phyloP scores from a whole-genome alignment of 2,888 invertebrate genomes.

The Bellardia bayeri region DNA sequence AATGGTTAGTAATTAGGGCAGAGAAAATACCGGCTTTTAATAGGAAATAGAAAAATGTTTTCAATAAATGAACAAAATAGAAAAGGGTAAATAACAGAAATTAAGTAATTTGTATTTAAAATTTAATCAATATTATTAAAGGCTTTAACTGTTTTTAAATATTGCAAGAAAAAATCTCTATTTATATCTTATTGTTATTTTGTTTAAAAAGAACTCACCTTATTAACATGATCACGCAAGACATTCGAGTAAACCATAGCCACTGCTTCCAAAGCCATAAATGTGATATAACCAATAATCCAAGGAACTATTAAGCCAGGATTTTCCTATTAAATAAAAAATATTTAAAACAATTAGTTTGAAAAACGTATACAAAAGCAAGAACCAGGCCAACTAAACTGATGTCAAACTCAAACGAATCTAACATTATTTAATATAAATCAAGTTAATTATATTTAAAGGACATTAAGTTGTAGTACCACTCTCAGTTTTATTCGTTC shows the following conservation, averaged over 20 bases:
- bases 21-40: not conserved
- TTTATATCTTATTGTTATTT: too few relatives aligned
- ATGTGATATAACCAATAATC: conserved; percentile 92
- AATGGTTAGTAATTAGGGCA: not conserved
- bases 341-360: not conserved
- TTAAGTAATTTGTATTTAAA: not conserved
- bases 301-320: conserved; percentile 90
- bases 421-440: too few relatives aligned
- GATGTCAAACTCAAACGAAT: too few relatives aligned
- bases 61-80: not conserved
- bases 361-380: not conserved
- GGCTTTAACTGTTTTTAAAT: too few relatives aligned
- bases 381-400: too few relatives aligned
- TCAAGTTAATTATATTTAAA: too few relatives aligned
- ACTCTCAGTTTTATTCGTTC: too few relatives aligned
- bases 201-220: conserved; percentile 85
- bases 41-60: not conserved
- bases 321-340: conserved; percentile 86
- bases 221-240: conserved; percentile 92
- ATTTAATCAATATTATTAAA: too few relatives aligned
- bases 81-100: not conserved
- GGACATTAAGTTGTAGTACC: too few relatives aligned
- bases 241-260: conserved; percentile 93
- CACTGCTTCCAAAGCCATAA: conserved; percentile 92
- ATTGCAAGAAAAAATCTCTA: too few relatives aligned